Evolutionary conservation across 2,113 vertebrate species (phyloP), one percentile per base, ranked within the genome.

Genomic region (Eretmochelys imbricata): DNA sequence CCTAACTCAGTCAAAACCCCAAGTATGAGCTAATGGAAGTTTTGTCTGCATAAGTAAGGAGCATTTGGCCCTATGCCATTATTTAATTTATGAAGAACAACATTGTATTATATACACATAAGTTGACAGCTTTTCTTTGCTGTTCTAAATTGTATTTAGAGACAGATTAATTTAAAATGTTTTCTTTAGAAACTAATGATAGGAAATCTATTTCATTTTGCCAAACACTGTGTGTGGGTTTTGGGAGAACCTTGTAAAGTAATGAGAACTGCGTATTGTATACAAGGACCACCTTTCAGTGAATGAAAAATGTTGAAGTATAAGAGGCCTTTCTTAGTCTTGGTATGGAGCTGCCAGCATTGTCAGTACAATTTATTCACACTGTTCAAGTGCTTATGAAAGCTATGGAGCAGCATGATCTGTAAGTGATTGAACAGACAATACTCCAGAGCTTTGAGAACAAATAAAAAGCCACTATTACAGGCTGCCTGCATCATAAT

Each of bases 301-400:
- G 65, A 95, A 95, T 79, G 87, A 90, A 94, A 96, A 95, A 90
- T 72, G 55, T 75, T 75, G 49, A 96, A 94, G 80, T 46, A n/a
- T 57, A 84, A 96, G 76, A 94, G 79, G 53, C 62, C 93, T 96
- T 96, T 97, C 80, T 95, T 89, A 94, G 87, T 6, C 69, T 87
- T 96, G 5, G 84, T 93, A 86, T 94, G 93, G 91, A 96, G 87
- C 92, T 96, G 95, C 95, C 95, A 96, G 81, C 46, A 42, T 89
- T 96, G 93, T 95, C 94, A 92, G 93, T 90, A 91, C 90, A 95
- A 97, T 96, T 96, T 97, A 97, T 97, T 98, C 96, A 96, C 95
- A 89, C 87, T 89, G 84, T 96, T 97, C 92, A 90, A 96, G 95
- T 86, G 85, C 94, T 96, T 96, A 93, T 94, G 94, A 96, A 97